Percentiles rank a stretch among this genome's conserved stretches.
These are phyloP conservation scores for Frieseomelitta varia DNA, from an alignment of 1,140 invertebrate genomes.

Conservation along the genomic window DNA sequence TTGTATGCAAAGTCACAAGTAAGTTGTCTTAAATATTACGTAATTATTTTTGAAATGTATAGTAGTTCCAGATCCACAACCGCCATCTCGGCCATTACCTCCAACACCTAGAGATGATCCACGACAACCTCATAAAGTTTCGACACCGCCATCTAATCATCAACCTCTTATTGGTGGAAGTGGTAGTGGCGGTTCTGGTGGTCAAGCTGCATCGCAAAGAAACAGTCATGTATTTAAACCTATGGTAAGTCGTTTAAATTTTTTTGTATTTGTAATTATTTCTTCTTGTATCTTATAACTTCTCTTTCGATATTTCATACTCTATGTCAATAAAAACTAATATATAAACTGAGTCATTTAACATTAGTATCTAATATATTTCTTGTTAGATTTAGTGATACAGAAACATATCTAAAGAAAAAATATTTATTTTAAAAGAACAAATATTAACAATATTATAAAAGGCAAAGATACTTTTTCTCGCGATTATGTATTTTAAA, in stretches of 20 bases:
- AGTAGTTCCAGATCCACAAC: constrained; percentile 85
- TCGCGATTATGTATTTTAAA: not conserved
- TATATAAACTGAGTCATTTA: constrained; percentile 7
- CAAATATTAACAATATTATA: not conserved
- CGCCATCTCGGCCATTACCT: constrained; percentile 90
- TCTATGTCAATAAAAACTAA: constrained; percentile 23
- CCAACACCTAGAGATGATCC: constrained; percentile 90
- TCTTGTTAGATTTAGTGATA: not conserved
- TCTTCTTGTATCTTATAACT: constrained; percentile 9
- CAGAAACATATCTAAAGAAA: no score
- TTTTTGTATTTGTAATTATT: constrained; percentile 7
- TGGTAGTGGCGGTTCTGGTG: constrained; percentile 75
- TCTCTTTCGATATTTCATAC: not conserved
- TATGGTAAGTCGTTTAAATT: constrained; percentile 84
- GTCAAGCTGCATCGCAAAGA: constrained; percentile 84
- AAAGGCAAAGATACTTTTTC: not conserved
- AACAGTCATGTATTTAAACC: constrained; percentile 93
- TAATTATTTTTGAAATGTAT: constrained; percentile 62
- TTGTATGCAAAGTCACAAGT: not conserved
- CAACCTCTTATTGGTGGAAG: constrained; percentile 73
- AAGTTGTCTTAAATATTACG: not conserved
- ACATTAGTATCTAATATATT: not conserved
- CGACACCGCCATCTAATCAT: constrained; percentile 83
- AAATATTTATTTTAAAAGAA: not conserved
- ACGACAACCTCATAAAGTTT: constrained; percentile 84